Evolutionary conservation across 2,113 vertebrate genomes (phyloP).

Genomic region (Pteruthius melanotis): DNA sequence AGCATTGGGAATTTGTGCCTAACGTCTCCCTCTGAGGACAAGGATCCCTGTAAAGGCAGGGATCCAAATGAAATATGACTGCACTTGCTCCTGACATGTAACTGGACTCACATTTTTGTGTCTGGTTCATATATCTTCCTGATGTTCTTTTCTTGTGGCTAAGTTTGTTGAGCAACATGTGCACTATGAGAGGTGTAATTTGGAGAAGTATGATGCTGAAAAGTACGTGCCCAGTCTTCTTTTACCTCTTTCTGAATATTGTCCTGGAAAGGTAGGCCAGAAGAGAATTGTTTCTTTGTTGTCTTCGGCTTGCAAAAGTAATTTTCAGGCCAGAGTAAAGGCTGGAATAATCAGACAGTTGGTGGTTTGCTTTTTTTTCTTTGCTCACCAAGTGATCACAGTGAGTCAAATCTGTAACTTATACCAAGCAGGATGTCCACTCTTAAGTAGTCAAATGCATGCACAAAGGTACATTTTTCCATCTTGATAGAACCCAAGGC

Average conservation of each 20-base stretch:
- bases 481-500: not conserved
- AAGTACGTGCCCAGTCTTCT: not conserved
- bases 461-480: not conserved
- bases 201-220: not conserved
- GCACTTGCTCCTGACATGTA: not conserved
- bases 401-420: not conserved
- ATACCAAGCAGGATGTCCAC: not conserved
- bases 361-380: not conserved
- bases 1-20: fast-evolving
- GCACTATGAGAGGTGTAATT: not conserved
- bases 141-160: not conserved
- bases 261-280: not conserved
- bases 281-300: not conserved
- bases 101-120: not conserved
- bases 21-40: not conserved
- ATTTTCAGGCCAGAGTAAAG: not conserved
- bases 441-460: not conserved
- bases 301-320: not conserved
- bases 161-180: fast-evolving
- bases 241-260: not conserved
- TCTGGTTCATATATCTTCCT: not conserved
- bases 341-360: not conserved
- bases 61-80: not conserved
- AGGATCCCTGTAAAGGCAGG: not conserved
- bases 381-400: not conserved